Evolutionary conservation across 2,797 vertebrate genomes (phyloP).

Genomic region (Loris lydekkerianus): DNA sequence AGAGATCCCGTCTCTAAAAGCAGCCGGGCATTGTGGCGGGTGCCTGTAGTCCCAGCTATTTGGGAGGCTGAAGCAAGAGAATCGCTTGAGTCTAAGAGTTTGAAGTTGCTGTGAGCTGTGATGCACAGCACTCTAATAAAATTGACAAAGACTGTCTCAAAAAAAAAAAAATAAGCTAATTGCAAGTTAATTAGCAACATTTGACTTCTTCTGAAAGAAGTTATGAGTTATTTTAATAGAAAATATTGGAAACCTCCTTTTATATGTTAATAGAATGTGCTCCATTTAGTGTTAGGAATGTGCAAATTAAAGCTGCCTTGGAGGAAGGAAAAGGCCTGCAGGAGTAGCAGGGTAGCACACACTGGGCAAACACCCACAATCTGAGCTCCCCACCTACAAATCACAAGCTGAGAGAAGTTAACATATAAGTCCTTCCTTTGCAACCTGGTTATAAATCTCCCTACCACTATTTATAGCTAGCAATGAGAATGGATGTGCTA

Average conservation of each 20-base stretch:
- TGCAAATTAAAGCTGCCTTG: neutral
- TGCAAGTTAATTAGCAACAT: neutral
- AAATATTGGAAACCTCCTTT: neutral
- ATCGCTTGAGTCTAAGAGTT: no score
- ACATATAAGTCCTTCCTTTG: neutral
- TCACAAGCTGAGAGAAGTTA: neutral
- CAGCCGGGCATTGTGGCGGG: no score
- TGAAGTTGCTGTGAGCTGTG: no score
- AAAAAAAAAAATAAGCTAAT: neutral
- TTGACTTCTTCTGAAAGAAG: conserved; percentile 40
- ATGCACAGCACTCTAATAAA: no score
- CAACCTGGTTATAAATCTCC: neutral
- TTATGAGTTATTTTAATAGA: conserved; percentile 15
- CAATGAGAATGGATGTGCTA: conserved; percentile 39
- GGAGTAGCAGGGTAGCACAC: neutral
- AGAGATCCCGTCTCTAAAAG: no score
- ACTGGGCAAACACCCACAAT: no score
- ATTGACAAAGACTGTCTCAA: no score
- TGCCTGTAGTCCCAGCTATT: no score
- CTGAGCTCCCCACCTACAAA: neutral
- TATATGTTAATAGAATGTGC: neutral
- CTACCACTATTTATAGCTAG: neutral
- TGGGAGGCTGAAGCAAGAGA: no score
- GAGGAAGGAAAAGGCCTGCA: neutral
- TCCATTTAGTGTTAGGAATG: neutral